Conservation (phyloP, 2,113 vertebrate species). For the Chloropsis cyanopogon region DNA sequence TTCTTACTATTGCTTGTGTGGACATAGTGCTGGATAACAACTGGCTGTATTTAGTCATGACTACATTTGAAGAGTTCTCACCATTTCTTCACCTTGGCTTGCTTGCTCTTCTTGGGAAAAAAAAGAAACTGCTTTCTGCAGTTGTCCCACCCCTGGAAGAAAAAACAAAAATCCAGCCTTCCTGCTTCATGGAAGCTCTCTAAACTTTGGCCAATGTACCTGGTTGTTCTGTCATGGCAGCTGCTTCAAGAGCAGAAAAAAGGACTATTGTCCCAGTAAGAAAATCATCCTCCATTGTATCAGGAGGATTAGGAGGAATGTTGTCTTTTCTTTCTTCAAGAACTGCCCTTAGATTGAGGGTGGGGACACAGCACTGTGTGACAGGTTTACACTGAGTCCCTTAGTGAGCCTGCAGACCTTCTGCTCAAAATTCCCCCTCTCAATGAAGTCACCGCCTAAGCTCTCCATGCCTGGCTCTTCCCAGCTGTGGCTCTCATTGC, state of each 20-base stretch:
- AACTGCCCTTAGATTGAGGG: background rate
- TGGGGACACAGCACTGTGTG: background rate
- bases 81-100: background rate
- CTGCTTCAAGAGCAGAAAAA: background rate
- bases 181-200: background rate
- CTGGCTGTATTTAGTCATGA: background rate
- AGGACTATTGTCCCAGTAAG: background rate
- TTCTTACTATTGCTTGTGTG: background rate
- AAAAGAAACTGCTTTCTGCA: background rate
- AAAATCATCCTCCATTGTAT: background rate
- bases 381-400: background rate
- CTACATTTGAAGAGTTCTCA: background rate
- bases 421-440: background rate
- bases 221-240: background rate
- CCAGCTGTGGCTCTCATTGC: fast-evolving
- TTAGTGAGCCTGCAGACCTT: background rate
- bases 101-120: background rate
- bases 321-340: background rate
- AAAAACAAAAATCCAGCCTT: background rate
- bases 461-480: background rate
- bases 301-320: background rate
- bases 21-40: background rate
- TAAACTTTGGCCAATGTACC: background rate
- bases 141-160: background rate
- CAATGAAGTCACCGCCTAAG: fast-evolving